A percentile compares a stretch with the other conserved stretches of the same genome.
Conservation (phyloP, 2,113 vertebrate genomes). For the Suricata suricatta region DNA sequence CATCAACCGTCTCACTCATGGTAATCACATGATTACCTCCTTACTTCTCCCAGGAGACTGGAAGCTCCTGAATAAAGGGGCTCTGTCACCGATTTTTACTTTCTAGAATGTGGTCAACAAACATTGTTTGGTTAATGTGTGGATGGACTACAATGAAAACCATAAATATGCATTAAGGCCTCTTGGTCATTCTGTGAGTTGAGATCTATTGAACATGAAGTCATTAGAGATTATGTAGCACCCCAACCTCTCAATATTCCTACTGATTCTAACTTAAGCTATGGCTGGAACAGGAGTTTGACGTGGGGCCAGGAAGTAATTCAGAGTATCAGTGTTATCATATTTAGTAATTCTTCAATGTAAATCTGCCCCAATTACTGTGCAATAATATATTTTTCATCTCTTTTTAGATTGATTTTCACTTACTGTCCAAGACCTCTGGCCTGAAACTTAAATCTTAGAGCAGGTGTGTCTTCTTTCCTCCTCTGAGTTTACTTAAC, state of each 20-base stretch:
- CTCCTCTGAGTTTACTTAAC: not conserved
- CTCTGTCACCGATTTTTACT: not conserved
- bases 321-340: not conserved
- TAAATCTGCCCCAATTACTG: not conserved
- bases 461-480: not conserved
- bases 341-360: not conserved
- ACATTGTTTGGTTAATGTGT: not conserved
- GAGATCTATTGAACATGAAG: not conserved
- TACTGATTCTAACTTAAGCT: not conserved
- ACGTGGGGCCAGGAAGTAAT: not conserved
- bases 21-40: not conserved
- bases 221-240: not conserved
- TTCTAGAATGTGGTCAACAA: not conserved
- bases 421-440: not conserved
- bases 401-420: not conserved
- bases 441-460: not conserved
- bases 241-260: not conserved
- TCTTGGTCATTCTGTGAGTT: not conserved
- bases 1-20: not conserved
- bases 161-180: not conserved
- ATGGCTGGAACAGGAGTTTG: not conserved
- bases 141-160: not conserved
- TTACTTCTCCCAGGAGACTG: not conserved
- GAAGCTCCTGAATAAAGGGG: not conserved
- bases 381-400: not conserved